Percentiles rank a stretch among this genome's conserved stretches.
Conservation (phyloP, 2,797 vertebrate species). For the Scomberomorus guttatus region DNA sequence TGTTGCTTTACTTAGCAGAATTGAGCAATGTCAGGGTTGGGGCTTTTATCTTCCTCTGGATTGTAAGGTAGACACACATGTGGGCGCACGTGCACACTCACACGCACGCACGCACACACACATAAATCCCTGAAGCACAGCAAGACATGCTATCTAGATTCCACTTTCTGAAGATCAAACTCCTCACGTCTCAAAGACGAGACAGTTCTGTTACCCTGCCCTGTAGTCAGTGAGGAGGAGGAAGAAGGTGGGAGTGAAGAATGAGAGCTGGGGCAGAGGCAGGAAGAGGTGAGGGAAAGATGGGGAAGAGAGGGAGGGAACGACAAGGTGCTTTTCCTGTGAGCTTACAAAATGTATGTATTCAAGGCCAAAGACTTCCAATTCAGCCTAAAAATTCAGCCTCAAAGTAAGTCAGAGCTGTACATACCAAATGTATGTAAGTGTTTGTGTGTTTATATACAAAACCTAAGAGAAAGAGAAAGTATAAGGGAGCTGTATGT, state of each 20-base stretch:
- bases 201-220: conserved; percentile 74
- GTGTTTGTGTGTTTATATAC: neutral
- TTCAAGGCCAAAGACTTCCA: conserved; percentile 27
- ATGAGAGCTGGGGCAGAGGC: conserved; percentile 43
- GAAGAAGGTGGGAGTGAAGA: conserved; percentile 61
- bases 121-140: conserved; percentile 66
- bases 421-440: conserved; percentile 7
- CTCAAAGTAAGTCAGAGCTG: conserved; percentile 4
- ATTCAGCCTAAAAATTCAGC: neutral
- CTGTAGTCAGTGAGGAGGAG: conserved; percentile 65
- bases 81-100: conserved; percentile 37
- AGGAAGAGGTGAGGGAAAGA: conserved; percentile 57
- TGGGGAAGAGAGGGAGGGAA: conserved; percentile 38
- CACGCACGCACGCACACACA: conserved; percentile 14
- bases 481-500: neutral
- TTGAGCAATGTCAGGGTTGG: conserved; percentile 39
- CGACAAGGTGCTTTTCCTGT: conserved; percentile 46
- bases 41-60: conserved; percentile 68
- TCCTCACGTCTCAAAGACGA: conserved; percentile 76
- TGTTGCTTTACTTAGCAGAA: conserved; percentile 65
- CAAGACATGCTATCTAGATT: conserved; percentile 72
- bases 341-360: conserved; percentile 21
- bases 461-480: neutral
- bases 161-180: conserved; percentile 80
- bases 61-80: conserved; percentile 59